Evolutionary conservation across 23 tunicate genomes (phyloP).

Genomic region (Ascidia mentula): DNA sequence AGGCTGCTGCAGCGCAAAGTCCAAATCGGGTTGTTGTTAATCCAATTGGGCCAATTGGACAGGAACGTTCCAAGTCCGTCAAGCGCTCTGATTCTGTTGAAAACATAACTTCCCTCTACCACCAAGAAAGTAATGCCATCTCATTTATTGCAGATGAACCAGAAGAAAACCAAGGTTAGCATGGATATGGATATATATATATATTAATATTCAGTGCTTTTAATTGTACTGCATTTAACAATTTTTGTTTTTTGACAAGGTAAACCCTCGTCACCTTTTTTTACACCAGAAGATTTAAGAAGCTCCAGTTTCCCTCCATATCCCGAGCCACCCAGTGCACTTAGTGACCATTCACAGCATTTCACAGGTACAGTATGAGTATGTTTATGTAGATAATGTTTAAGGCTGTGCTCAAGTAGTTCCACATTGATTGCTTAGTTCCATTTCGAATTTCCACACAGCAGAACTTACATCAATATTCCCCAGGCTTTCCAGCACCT

Average conservation of each 20-base stretch:
- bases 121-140: constrained; percentile 48
- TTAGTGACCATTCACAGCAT: neutral
- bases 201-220: neutral
- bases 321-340: constrained; percentile 23
- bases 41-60: constrained; percentile 80
- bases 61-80: constrained; percentile 58
- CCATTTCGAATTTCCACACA: too few relatives aligned
- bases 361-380: neutral
- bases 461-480: neutral
- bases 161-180: constrained; percentile 29
- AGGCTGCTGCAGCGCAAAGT: constrained; percentile 3
- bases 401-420: too few relatives aligned
- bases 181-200: neutral
- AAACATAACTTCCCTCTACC: constrained; percentile 38
- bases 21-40: constrained; percentile 34
- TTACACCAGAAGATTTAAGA: constrained; percentile 18
- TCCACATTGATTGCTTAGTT: too few relatives aligned
- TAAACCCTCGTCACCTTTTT: neutral
- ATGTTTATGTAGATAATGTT: too few relatives aligned
- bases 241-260: too few relatives aligned
- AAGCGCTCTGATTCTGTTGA: constrained; percentile 44
- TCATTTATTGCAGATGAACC: constrained; percentile 75
- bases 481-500: constrained; percentile 10
- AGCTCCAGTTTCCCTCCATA: constrained; percentile 33
- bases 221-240: neutral